Evolutionary conservation across 2,888 invertebrate genomes (phyloP).

Genomic region (Pharmacophagus antenor): DNA sequence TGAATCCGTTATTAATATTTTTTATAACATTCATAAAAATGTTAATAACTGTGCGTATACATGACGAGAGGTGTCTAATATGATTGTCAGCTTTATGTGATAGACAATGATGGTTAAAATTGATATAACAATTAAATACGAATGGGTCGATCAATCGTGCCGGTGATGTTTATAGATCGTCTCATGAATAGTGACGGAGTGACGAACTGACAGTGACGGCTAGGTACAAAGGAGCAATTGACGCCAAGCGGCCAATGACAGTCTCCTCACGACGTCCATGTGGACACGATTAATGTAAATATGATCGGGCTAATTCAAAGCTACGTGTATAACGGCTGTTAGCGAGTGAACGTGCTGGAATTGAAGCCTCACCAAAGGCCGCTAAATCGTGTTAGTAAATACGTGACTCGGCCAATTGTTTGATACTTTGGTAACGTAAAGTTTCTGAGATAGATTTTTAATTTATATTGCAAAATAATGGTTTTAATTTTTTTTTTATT

Average conservation of each 20-base stretch:
- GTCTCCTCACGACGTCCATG: conserved; percentile 35
- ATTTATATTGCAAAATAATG: too few relatives aligned
- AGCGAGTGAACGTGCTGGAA: neutral
- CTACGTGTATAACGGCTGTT: conserved; percentile 13
- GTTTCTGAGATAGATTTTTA: too few relatives aligned
- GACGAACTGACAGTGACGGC: conserved; percentile 47
- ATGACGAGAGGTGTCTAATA: neutral
- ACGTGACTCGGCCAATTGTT: neutral
- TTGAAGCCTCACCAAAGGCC: neutral
- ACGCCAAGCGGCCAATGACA: conserved; percentile 49
- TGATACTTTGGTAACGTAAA: neutral
- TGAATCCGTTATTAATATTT: too few relatives aligned
- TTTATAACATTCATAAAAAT: too few relatives aligned
- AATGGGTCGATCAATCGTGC: conserved; percentile 53
- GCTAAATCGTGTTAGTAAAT: neutral
- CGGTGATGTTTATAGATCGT: conserved; percentile 57
- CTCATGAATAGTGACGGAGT: conserved; percentile 58
- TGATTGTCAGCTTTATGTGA: conserved; percentile 7
- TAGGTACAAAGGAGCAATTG: conserved; percentile 67
- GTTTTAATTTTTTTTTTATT: too few relatives aligned
- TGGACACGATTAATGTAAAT: conserved; percentile 35
- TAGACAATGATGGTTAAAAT: conserved; percentile 19
- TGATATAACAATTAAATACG: conserved; percentile 42
- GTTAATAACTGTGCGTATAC: neutral
- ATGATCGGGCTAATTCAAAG: conserved; percentile 26